A percentile compares a stretch with the other conserved stretches of the same genome.
phyloP scores from a whole-genome alignment of 2,888 invertebrate genomes.

The Calameuta idolon region DNA sequence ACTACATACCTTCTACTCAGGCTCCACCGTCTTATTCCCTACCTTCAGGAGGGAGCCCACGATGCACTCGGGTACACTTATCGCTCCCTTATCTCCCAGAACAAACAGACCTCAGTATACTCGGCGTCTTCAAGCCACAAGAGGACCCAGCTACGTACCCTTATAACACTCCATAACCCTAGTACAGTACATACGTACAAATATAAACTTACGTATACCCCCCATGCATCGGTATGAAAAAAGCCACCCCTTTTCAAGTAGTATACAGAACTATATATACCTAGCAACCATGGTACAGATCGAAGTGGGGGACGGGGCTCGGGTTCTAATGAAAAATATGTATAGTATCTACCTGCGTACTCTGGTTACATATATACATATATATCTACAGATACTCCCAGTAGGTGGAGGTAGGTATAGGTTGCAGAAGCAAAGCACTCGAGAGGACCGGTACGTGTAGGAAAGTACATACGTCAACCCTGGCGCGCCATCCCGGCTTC shows the following conservation, averaged over 20 bases:
- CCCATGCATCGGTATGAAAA: not conserved
- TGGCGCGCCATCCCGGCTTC: conserved; percentile 50
- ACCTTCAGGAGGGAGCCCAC: not conserved
- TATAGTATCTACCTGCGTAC: not conserved
- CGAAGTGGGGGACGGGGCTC: not conserved
- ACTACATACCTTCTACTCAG: not conserved
- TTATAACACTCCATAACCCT: not conserved
- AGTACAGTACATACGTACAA: not conserved
- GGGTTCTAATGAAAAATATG: not conserved
- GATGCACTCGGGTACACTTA: not conserved
- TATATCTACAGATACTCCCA: not conserved
- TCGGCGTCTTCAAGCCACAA: not conserved
- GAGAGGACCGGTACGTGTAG: conserved; percentile 33
- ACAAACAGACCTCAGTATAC: not conserved
- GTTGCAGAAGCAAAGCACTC: conserved; percentile 39
- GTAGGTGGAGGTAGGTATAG: not conserved
- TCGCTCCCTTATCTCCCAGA: not conserved
- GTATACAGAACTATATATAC: not conserved
- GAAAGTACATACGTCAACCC: conserved; percentile 54
- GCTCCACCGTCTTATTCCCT: not conserved
- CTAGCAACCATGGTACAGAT: not conserved
- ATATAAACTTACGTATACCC: not conserved
- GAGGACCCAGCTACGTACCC: not conserved
- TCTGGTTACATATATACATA: not conserved
- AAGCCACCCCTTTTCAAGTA: not conserved